Evolutionary conservation across 2,888 invertebrate species (phyloP).

Genomic region (Harpalus rufipes): DNA sequence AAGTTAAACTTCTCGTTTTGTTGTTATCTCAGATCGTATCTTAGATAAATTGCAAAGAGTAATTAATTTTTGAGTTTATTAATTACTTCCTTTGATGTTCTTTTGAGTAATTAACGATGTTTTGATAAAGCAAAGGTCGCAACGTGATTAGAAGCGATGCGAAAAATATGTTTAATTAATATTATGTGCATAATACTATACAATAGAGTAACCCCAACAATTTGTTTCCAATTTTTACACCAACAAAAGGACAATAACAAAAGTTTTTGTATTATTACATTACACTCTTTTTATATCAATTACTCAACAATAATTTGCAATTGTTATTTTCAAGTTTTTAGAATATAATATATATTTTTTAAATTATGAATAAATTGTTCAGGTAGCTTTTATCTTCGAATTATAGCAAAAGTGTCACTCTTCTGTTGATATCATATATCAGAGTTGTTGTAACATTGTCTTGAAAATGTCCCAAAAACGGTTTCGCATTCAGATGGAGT

Average conservation of each 20-base stretch:
- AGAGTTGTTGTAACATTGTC: too few species aligned
- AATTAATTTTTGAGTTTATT: slow-evolving; percentile 67
- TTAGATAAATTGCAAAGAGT: slow-evolving; percentile 66
- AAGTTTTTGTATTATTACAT: neutral
- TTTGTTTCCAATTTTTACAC: slow-evolving; percentile 9
- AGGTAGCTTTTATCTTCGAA: too few species aligned
- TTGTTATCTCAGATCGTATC: slow-evolving; percentile 63
- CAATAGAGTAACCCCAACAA: neutral
- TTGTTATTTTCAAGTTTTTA: too few species aligned
- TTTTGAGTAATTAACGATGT: slow-evolving; percentile 67
- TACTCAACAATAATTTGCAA: too few species aligned
- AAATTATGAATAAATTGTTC: too few species aligned
- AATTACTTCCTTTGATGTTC: slow-evolving; percentile 67
- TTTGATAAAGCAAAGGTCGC: slow-evolving; percentile 62
- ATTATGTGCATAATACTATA: slow-evolving; percentile 44
- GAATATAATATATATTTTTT: too few species aligned
- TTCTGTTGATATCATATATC: too few species aligned
- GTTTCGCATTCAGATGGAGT: too few species aligned
- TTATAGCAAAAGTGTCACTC: too few species aligned
- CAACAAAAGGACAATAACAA: neutral
- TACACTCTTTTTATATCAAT: too few species aligned
- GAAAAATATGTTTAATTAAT: slow-evolving; percentile 65
- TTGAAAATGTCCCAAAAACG: too few species aligned
- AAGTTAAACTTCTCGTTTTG: slow-evolving; percentile 58
- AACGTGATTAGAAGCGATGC: slow-evolving; percentile 60